A percentile compares a stretch with the other conserved stretches of the same genome.
Conservation (phyloP, 2,888 invertebrate genomes). For the Artemia sinica region DNA sequence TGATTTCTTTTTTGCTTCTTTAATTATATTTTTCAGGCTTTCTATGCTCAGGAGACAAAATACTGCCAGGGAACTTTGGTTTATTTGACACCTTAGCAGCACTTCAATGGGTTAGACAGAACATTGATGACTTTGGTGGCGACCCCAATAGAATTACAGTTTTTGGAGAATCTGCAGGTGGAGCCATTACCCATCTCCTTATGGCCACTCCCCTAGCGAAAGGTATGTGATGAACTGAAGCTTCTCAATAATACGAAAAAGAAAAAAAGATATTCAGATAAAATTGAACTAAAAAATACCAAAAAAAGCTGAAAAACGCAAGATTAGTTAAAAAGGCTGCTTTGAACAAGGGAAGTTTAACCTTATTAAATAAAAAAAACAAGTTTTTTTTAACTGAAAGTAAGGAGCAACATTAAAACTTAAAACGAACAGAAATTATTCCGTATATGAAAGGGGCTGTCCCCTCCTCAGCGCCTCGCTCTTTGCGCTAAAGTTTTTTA, state of each 20-base stretch:
- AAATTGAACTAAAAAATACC: not conserved
- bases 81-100: constrained; percentile 19
- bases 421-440: too few relatives aligned
- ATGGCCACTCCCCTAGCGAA: constrained; percentile 38
- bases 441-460: too few relatives aligned
- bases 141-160: constrained; percentile 50
- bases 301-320: not conserved
- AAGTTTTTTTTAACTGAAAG: too few relatives aligned
- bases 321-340: too few relatives aligned
- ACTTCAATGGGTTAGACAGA: constrained; percentile 19
- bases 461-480: too few relatives aligned
- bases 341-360: too few relatives aligned
- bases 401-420: too few relatives aligned
- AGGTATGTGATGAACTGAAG: constrained; percentile 22
- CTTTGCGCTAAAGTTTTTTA: too few relatives aligned
- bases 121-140: constrained; percentile 32
- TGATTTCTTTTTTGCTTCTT: too few relatives aligned
- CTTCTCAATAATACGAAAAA: not conserved
- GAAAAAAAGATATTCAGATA: not conserved
- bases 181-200: constrained; percentile 53
- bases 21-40: constrained; percentile 39
- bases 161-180: constrained; percentile 56
- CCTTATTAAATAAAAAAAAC: too few relatives aligned
- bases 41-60: constrained; percentile 49
- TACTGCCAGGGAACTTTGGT: constrained; percentile 20